Evolutionary conservation across 37 sponge, comb jelly and placozoan species (phyloP), one percentile per base, ranked within the genome.

Genomic region (Ephydatia muelleri): DNA sequence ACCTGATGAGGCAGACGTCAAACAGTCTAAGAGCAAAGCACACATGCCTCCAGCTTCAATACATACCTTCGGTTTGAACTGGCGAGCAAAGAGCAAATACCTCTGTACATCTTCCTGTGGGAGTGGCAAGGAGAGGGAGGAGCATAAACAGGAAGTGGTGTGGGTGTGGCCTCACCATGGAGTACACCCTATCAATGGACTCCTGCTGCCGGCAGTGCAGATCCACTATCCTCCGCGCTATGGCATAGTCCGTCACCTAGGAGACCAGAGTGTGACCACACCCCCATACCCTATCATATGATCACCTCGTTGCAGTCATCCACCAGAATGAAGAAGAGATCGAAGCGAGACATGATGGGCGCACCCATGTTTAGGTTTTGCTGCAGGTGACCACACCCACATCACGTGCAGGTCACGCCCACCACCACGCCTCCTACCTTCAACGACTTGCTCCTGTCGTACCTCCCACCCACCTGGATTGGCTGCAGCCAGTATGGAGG

Each of bases 301-400:
- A 14, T 27, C 19, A 92, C 98, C 89, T 99, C 99, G 70, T 99
- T 99, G 73, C 97, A 97, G 66, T 99, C 99, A 77, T 99, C 99
- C 16, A 99, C 89, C 68, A 99, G 88, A 28, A 99, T 87, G 71
- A 99, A 99, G 92, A 99, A 99, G 23, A 99, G 91, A 48, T 99
- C 99, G 90, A 99, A 99, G 38, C 98, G 74, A 16, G 95, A 94
- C 99, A 98, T 96, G 79, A 99, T 96, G 74, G 99, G 99, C 43
- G 99, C 99, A 25, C 87, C 84, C 47, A 99, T 83, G 37, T 93
- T 68, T 35, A 99, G 91, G 83, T 99, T 99, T 85, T 99, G 99
- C 95, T 95, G 85, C 28, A 47, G 16, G 38, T 25, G 16, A 25
- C 67, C 57, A 31, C 30, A 21, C 78, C 57, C 57, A 57, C 47